These are phyloP conservation scores for Rhegmatorhina hoffmannsi DNA, from an alignment of 2,113 vertebrate species.

Conservation along the genomic window DNA sequence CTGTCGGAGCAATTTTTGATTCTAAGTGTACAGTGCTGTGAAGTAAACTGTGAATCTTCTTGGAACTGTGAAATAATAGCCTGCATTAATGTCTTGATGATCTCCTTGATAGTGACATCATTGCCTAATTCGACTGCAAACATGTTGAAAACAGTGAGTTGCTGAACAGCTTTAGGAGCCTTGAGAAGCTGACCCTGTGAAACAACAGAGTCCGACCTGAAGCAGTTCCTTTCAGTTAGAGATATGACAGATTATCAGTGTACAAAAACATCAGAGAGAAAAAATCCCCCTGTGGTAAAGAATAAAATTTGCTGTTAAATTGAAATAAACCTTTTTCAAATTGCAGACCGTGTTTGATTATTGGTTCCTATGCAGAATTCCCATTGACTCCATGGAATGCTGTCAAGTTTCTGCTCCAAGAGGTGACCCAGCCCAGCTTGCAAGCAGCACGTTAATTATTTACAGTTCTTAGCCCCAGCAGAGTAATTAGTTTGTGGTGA, in stretches of 20 bases:
- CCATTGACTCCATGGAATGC: neutral
- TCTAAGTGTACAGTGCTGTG: neutral
- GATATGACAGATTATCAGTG: neutral
- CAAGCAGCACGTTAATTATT: constrained; percentile 43
- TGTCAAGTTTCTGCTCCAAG: neutral
- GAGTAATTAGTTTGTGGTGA: constrained; percentile 26
- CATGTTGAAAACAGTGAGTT: neutral
- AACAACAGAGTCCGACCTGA: neutral
- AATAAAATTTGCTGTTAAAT: neutral
- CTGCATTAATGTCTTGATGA: neutral
- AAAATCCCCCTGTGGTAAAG: neutral
- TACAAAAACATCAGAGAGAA: neutral
- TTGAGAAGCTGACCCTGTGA: neutral
- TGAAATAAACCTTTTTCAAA: neutral
- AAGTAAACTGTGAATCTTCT: neutral
- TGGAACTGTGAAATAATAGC: neutral
- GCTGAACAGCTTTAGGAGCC: neutral
- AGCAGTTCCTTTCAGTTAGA: neutral
- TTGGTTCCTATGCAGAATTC: neutral
- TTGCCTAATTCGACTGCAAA: neutral
- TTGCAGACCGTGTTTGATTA: neutral
- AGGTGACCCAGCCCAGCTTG: neutral
- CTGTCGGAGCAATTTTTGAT: neutral
- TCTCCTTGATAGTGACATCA: neutral
- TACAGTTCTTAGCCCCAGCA: neutral